phyloP scores from a whole-genome alignment of 2,797 vertebrate species.

The Cetoscarus ocellatus region DNA sequence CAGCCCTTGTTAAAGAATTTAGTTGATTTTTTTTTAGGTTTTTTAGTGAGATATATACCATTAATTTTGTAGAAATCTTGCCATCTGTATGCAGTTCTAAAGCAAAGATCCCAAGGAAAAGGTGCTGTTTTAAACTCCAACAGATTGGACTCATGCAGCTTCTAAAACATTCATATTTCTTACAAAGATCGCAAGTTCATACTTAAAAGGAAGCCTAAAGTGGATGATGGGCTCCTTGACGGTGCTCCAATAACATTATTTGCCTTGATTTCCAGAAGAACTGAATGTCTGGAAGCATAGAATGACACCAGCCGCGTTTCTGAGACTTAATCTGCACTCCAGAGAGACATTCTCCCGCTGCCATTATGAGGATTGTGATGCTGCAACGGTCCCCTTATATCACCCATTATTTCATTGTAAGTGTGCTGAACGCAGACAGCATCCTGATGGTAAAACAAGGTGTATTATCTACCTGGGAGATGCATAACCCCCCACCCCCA shows the following conservation, averaged over 20 bases:
- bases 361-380: neutral
- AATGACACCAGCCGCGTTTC: constrained; percentile 2
- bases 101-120: neutral
- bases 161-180: neutral
- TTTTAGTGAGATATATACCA: neutral
- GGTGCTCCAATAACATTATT: neutral
- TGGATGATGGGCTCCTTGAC: constrained; percentile 13
- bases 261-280: neutral
- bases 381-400: constrained; percentile 1
- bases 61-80: neutral
- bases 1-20: neutral
- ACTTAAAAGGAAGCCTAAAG: constrained; percentile 10
- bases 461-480: constrained; percentile 29
- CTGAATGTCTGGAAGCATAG: constrained; percentile 9
- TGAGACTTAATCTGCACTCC: constrained; percentile 7
- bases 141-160: neutral
- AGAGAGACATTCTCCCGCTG: neutral
- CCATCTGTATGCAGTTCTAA: neutral
- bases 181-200: constrained; percentile 7
- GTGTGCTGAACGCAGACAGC: neutral
- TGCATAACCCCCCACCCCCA: neutral
- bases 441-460: constrained; percentile 21
- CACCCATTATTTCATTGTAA: constrained; percentile 15
- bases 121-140: neutral
- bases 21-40: neutral